phyloP scores from a whole-genome alignment of 1,140 invertebrate genomes.

The Nymphalis io region DNA sequence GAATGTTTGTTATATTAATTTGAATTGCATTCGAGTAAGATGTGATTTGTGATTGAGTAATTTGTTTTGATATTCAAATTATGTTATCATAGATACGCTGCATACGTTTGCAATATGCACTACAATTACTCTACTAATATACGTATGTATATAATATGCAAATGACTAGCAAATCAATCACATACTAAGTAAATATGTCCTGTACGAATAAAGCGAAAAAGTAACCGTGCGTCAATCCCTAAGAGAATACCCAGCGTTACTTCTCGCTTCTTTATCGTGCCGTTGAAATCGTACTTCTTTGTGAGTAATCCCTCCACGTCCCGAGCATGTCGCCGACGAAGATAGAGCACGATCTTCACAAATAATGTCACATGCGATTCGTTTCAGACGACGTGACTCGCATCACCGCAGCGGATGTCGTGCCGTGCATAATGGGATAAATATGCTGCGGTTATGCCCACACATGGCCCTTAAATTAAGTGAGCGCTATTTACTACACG shows the following conservation, averaged over 20 bases:
- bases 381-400: slow-evolving; percentile 78
- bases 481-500: slow-evolving; percentile 71
- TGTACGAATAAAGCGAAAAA: slow-evolving; percentile 39
- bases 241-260: slow-evolving; percentile 68
- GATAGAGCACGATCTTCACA: slow-evolving; percentile 81
- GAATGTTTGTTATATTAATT: slow-evolving; percentile 50
- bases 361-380: slow-evolving; percentile 81
- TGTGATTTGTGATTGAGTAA: slow-evolving; percentile 57
- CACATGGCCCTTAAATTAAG: slow-evolving; percentile 78
- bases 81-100: slow-evolving; percentile 43
- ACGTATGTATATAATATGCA: background rate
- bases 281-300: slow-evolving; percentile 80
- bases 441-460: slow-evolving; percentile 77
- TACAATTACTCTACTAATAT: slow-evolving; percentile 6
- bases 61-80: slow-evolving; percentile 72
- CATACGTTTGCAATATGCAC: slow-evolving; percentile 27
- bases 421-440: slow-evolving; percentile 79
- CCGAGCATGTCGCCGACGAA: slow-evolving; percentile 76
- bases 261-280: slow-evolving; percentile 76
- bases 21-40: slow-evolving; percentile 61
- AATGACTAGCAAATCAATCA: slow-evolving; percentile 9
- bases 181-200: background rate
- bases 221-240: slow-evolving; percentile 72
- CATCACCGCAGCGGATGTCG: slow-evolving; percentile 68
- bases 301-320: slow-evolving; percentile 79